Base-by-base conservation (phyloP, 35 echinoderm and acorn worm species). In the Ophiothrix spiculata region DNA sequence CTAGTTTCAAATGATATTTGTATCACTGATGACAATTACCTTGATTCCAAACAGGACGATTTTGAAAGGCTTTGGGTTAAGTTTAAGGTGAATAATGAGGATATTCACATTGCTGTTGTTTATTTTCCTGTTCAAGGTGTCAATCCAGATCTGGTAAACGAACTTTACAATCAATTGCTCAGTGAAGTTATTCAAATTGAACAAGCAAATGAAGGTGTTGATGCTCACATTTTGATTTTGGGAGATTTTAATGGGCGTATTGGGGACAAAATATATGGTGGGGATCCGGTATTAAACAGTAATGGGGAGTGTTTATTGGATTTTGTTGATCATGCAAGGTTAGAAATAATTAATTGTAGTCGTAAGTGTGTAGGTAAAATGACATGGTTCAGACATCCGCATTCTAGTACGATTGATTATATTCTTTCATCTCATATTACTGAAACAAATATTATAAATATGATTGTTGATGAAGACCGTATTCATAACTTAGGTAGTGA, bases 341-440 rank as follows among this genome's bases (percentile, higher is more conserved):
- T 49, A 49, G 42, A 49, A 49, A 49, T 49, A 6, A 10, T 49
- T 6, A 49, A 49, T 49, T 49, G 42, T 49, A 49, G 19, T 19
- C 42, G 42, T 10, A 49, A 49, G 42, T 49, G 42, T 49, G 19
- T 10, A 19, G 74, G 74, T 11, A 76, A 76, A 35, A 76, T 76
- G 4, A 76, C 74, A 12, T 76, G 74, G 74, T 76, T 76, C 29
- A 76, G 74, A 76, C 74, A 76, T 76, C 25, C 74, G 4, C 12
- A 35, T 76, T 76, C 74, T 12, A 76, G 74, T 28, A 31, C n/a
- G 12, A 76, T 76, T 76, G 74, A 76, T 76, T 76, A 76, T 76
- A 11, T 76, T 76, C 33, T 76, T 31, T 28, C 74, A 31, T 76
- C 74, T 11, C 4, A 76, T 76, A 76, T 31, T 28, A 76, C 74